Base-by-base conservation (phyloP, 1,140 invertebrate genomes). In the Bombus difficillimus region DNA sequence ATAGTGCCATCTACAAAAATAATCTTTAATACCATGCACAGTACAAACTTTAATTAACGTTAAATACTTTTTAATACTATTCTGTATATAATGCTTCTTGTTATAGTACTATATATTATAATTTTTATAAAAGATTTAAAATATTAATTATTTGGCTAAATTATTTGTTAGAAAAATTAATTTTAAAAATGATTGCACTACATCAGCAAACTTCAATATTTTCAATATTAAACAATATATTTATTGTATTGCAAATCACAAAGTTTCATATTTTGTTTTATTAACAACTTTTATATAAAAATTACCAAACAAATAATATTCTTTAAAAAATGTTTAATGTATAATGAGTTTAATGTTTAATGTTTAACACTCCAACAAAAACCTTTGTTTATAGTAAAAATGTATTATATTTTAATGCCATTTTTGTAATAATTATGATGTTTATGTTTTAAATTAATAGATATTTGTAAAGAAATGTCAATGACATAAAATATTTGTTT, bases 1-100 rank as follows among this genome's bases (percentile, higher is more conserved):
- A 76, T 69, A 71, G 37, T 71, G 85, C 79, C 85, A 82, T 76
- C 85, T 86, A 39, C 18, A 9, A 71, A 3, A 79, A 34, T 37
- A 22, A 25, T n/a, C 0, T 71, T 81, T 32, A 39, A 81, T 25
- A 10, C n/a, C 0, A 62, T 9, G 8, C 5, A 32, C 8, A 66
- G n/a, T 37, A 37, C 10, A 37, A 75, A 32, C 34, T 68, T 53
- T 39, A 25, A 28, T 39, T 53, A n/a, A 43, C 6, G 34, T 57
- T 13, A 57, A 81, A 71, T 39, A 37, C 22, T 80, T 34, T 41
- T 13, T 12, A 57, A 39, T 8, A 32, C 6, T 10, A 32, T 72
- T 53, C 25, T 39, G 37, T 15, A 37, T 37, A 59, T 22, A 47
- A 39, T 76, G 3, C 28, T n/a, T 13, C 8, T n/a, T 43, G 13